Evolutionary conservation across 1,140 invertebrate genomes (phyloP).

Genomic region (Heliconius hewitsoni): DNA sequence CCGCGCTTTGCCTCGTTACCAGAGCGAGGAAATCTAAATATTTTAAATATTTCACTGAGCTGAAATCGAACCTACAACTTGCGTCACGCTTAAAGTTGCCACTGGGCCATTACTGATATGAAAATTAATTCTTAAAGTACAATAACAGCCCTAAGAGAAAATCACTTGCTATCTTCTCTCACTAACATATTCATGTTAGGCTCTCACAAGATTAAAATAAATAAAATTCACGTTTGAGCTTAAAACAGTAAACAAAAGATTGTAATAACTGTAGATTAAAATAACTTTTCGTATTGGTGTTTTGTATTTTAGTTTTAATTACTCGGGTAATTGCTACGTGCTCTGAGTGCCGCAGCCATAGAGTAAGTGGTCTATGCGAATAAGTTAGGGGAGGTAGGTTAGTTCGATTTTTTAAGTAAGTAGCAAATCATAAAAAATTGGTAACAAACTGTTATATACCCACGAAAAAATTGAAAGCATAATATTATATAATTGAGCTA

Average conservation of each 20-base stretch:
- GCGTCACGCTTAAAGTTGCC: too few relatives aligned
- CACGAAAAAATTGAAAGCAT: too few relatives aligned
- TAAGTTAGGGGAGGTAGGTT: neutral
- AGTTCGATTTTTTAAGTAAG: neutral
- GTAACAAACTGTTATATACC: too few relatives aligned
- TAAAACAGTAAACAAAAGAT: constrained; percentile 30
- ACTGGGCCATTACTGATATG: too few relatives aligned
- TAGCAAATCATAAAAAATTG: too few relatives aligned
- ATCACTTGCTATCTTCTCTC: neutral
- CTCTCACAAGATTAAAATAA: constrained; percentile 29
- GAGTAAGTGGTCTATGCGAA: neutral
- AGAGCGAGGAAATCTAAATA: too few relatives aligned
- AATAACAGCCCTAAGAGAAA: neutral
- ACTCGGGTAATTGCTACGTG: constrained; percentile 35
- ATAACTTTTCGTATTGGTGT: constrained; percentile 38
- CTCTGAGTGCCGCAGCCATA: constrained; percentile 18
- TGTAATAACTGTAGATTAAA: constrained; percentile 13
- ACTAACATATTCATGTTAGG: neutral
- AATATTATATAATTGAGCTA: too few relatives aligned
- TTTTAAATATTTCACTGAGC: too few relatives aligned
- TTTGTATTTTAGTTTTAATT: constrained; percentile 40
- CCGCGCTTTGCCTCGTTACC: too few relatives aligned
- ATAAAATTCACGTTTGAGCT: constrained; percentile 25
- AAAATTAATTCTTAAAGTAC: neutral
- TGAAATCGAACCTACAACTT: too few relatives aligned